A percentile compares a stretch with the other conserved stretches of the same genome.
phyloP scores from a whole-genome alignment of 2,797 vertebrate species.

The Centroberyx gerrardi region DNA sequence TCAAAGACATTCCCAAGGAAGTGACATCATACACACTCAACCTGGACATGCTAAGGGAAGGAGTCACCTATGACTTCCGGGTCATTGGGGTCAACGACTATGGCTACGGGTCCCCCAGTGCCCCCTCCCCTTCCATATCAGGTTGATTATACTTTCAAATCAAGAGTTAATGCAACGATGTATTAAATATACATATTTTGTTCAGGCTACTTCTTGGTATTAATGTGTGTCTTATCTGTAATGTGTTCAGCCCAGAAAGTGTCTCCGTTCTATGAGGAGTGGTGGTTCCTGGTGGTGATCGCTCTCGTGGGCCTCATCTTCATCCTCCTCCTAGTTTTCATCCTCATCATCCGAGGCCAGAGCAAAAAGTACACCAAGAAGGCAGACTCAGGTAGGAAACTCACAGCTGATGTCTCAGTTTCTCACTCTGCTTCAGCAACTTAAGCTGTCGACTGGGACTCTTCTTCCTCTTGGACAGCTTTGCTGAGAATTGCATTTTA shows the following conservation, averaged over 20 bases:
- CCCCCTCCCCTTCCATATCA: conserved; percentile 95
- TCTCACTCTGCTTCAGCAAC: conserved; percentile 13
- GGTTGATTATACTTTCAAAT: conserved; percentile 77
- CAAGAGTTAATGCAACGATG: not conserved
- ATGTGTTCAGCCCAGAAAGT: conserved; percentile 92
- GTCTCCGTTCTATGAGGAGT: conserved; percentile 98
- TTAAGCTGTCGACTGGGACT: conserved; percentile 29
- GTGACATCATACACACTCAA: conserved; percentile 98
- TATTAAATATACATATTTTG: not conserved
- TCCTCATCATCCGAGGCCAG: conserved; percentile 97
- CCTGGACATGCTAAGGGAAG: conserved; percentile 94
- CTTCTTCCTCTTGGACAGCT: conserved; percentile 42
- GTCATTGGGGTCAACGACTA: conserved; percentile 98
- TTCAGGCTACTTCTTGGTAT: not conserved
- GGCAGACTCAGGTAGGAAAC: conserved; percentile 90
- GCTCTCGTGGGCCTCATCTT: conserved; percentile 98
- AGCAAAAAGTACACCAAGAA: conserved; percentile 99
- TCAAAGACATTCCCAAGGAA: conserved; percentile 98
- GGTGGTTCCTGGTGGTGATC: conserved; percentile 99
- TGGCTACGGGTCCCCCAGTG: conserved; percentile 95
- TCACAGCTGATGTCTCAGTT: conserved; percentile 21
- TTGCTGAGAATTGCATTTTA: conserved; percentile 58
- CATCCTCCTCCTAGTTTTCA: conserved; percentile 97
- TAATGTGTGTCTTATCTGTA: conserved; percentile 9
- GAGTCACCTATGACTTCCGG: conserved; percentile 96